Evolutionary conservation across 2,888 invertebrate species (phyloP), one percentile per base, ranked within the genome.

Genomic region (Germaria angustata): DNA sequence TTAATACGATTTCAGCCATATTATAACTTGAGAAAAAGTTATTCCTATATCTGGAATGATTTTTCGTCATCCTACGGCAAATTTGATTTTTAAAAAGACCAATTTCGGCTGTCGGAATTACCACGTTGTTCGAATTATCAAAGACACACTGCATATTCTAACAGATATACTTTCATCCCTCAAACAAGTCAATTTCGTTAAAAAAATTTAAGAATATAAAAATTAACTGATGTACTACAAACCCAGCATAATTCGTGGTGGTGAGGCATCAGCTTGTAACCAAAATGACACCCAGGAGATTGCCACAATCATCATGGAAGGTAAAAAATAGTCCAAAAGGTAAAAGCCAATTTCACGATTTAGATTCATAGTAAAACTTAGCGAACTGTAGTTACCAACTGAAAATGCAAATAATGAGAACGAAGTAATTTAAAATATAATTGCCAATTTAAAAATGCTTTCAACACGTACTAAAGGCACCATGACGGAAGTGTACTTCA

Each of bases 261-360:
- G 89, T 0, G 89, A 88, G 2, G 88, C 88, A 82, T 89, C 89
- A 0, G 89, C 89, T 59, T 89, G 89, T 61, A 89, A 73, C 89
- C 89, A 89, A 44, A 89, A 89, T 34, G 89, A 89, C 3, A 89
- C 89, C 89, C 89, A 89, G 0, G 89, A 89, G 2, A 89, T 89
- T 66, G 89, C 89, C n/a, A 89, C 89, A 63, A 89, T 89, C 89
- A 89, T 89, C 89, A 89, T 89, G 22, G 89, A 89, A 4, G 89
- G 89, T 84, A 89, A 57, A 83, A 88, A 89, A 46, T 89, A 89
- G 36, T 89, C 89, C 87, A 89, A 72, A 5, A 89, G 69, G 85
- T 89, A 89, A 66, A 89, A 89, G 6, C 89, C 89, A 76, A 89
- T 88, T 80, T 89, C 89, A 17, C 89, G 89, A 84, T 88, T 88